Conservation (phyloP, 2,113 vertebrate genomes). For the Fulica atra region DNA sequence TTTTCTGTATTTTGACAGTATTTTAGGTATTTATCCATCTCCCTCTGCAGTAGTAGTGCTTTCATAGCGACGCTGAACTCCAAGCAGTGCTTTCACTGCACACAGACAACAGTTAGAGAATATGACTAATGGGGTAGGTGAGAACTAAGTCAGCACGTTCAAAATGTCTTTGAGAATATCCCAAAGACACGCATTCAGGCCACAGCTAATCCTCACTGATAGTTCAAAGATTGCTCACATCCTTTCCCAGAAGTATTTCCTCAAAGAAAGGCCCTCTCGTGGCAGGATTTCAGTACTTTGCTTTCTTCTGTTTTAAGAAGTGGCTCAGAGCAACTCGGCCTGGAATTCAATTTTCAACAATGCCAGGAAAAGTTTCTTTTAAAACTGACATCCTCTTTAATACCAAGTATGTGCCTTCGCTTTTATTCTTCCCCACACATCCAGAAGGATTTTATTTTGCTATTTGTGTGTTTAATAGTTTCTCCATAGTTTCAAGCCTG, state of each 20-base stretch:
- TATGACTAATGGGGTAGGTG: not conserved
- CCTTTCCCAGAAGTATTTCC: not conserved
- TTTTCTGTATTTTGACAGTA: not conserved
- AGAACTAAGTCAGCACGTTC: not conserved
- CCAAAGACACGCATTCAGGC: not conserved
- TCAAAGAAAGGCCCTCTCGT: constrained; percentile 46
- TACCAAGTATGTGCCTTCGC: not conserved
- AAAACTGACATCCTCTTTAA: not conserved
- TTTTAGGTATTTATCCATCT: not conserved
- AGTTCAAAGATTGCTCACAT: constrained; percentile 14
- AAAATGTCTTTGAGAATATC: not conserved
- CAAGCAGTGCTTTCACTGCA: not conserved
- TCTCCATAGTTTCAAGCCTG: not conserved
- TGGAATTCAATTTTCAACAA: not conserved
- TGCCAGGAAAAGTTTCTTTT: not conserved
- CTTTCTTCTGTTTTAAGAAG: not conserved
- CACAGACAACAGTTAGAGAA: not conserved
- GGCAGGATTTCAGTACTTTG: not conserved
- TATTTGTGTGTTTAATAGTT: not conserved
- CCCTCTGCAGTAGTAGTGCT: not conserved
- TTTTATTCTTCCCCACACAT: not conserved
- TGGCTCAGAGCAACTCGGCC: not conserved
- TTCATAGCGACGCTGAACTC: not conserved
- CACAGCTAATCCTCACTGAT: not conserved
- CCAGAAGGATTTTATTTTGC: not conserved